A percentile compares a stretch with the other conserved stretches of the same genome.
Evolutionary conservation across 2,888 invertebrate genomes (phyloP).

Genomic region (Scrobipalpa atriplicella): DNA sequence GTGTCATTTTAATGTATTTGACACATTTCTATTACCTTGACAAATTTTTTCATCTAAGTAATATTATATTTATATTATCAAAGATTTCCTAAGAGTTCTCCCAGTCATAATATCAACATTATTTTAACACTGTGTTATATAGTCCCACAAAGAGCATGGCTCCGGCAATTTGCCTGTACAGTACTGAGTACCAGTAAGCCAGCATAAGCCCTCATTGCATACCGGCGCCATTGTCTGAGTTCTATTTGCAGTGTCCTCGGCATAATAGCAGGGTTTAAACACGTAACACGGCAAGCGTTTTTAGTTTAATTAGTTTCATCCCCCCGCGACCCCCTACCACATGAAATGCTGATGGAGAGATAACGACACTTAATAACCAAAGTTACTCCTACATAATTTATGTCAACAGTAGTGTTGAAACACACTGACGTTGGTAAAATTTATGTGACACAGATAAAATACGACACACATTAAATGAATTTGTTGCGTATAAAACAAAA

Average conservation of each 20-base stretch:
- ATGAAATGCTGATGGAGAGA: constrained; percentile 9
- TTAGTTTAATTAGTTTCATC: constrained; percentile 6
- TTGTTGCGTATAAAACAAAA: constrained; percentile 10
- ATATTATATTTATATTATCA: too few species aligned
- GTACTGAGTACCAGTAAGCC: not conserved
- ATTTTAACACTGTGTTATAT: too few species aligned
- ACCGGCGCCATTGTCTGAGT: not conserved
- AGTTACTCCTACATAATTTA: not conserved
- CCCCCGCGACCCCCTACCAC: not conserved
- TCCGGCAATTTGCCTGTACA: not conserved
- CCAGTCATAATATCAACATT: too few species aligned
- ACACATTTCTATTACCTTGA: too few species aligned
- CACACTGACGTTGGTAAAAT: not conserved
- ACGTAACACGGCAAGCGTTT: constrained; percentile 18
- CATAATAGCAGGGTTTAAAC: constrained; percentile 11
- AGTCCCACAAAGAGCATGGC: not conserved
- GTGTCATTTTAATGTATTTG: too few species aligned
- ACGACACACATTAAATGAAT: constrained; percentile 4
- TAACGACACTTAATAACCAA: constrained; percentile 16
- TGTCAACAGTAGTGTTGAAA: not conserved
- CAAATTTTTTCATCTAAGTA: too few species aligned
- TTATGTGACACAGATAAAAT: constrained; percentile 12
- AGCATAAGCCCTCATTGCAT: constrained; percentile 5
- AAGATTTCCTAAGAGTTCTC: too few species aligned
- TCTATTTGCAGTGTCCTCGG: constrained; percentile 18